These are phyloP conservation scores for Aphelinus atriplicis DNA, from an alignment of 1,140 invertebrate species.

Conservation along the genomic window DNA sequence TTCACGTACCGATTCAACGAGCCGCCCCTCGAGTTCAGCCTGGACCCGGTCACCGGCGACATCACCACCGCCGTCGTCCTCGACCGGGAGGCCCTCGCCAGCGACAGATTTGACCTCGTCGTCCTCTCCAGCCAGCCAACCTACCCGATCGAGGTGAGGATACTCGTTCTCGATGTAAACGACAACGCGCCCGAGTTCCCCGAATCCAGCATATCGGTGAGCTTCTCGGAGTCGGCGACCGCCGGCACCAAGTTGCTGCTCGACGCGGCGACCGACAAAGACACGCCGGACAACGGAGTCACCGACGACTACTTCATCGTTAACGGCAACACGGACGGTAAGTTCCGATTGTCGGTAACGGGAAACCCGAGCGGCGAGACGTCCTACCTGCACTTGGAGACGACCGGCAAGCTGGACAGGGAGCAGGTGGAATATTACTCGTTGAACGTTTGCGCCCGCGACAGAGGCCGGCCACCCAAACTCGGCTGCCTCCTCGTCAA, in stretches of 20 bases:
- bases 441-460: conserved; percentile 89
- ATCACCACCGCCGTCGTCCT: conserved; percentile 83
- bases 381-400: conserved; percentile 90
- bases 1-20: conserved; percentile 94
- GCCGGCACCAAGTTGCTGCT: conserved; percentile 85
- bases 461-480: conserved; percentile 83
- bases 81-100: conserved; percentile 80
- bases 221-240: conserved; percentile 91
- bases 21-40: conserved; percentile 81
- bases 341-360: conserved; percentile 87
- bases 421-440: conserved; percentile 85
- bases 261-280: conserved; percentile 87
- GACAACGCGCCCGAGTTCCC: conserved; percentile 92
- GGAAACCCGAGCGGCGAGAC: conserved; percentile 88
- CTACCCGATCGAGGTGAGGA: conserved; percentile 91
- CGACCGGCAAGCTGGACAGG: conserved; percentile 87
- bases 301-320: conserved; percentile 89
- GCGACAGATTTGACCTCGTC: conserved; percentile 87
- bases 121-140: conserved; percentile 91
- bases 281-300: conserved; percentile 87
- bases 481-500: conserved; percentile 90
- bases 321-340: conserved; percentile 85
- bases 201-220: conserved; percentile 83
- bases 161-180: conserved; percentile 86
- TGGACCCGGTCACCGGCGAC: conserved; percentile 84